Evolutionary conservation across 2,113 vertebrate species (phyloP).

Genomic region (Triplophysa rosa): DNA sequence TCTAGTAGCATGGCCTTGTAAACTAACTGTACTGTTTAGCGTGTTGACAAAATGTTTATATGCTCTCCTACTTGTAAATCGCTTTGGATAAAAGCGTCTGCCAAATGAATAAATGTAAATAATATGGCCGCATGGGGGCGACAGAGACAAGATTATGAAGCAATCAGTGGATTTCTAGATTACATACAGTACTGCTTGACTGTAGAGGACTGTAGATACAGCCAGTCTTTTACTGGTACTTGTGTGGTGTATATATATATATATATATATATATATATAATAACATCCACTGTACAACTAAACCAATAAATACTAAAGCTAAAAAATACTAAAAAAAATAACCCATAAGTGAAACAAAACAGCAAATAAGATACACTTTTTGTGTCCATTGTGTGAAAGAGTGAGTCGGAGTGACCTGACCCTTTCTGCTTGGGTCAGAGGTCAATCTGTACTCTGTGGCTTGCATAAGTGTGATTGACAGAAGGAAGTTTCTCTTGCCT

Average conservation of each 20-base stretch:
- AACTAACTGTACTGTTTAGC: no score
- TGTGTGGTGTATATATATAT: neutral
- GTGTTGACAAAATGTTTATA: no score
- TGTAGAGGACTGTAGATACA: neutral
- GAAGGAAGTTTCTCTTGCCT: conserved; percentile 52
- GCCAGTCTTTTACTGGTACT: neutral
- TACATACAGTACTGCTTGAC: neutral
- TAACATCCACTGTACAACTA: neutral
- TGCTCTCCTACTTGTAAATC: no score
- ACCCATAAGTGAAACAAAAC: neutral
- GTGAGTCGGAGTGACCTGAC: conserved; percentile 22
- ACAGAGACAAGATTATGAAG: conserved; percentile 9
- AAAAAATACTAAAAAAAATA: neutral
- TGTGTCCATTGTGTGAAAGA: conserved; percentile 3
- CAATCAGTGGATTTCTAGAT: neutral
- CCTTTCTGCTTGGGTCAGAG: conserved; percentile 38
- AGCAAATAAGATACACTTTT: neutral
- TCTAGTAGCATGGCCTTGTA: no score
- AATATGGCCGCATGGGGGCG: conserved; percentile 19
- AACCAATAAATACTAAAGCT: no score
- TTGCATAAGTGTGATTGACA: conserved; percentile 46
- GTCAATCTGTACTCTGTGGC: conserved; percentile 31
- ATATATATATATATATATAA: no score
- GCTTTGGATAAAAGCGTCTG: no score
- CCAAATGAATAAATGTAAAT: no score